Conservation (phyloP, 64 coral and sea anemone genomes). For the Dendronephthya gigantea region DNA sequence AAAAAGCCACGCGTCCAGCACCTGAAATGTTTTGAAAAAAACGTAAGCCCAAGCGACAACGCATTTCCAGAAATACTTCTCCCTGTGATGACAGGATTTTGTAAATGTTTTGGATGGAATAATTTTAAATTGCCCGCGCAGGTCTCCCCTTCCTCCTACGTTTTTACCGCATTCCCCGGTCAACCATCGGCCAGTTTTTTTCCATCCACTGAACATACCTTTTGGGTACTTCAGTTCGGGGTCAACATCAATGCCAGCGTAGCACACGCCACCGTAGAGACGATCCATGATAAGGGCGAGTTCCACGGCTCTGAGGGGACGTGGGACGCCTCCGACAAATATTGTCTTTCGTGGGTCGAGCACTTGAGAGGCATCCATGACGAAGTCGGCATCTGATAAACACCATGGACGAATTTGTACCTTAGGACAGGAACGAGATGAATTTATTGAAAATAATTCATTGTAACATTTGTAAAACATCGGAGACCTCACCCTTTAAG, state of each 20-base stretch:
- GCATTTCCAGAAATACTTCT: too few relatives aligned
- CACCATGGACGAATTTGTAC: slow-evolving; percentile 98
- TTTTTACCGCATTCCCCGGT: too few relatives aligned
- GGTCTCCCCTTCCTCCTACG: too few relatives aligned
- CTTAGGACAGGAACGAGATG: slow-evolving; percentile 41
- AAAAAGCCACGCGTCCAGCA: slow-evolving; percentile 91
- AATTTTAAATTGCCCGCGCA: too few relatives aligned
- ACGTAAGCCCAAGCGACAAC: too few relatives aligned
- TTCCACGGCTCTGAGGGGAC: slow-evolving; percentile 89
- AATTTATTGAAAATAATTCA: not conserved
- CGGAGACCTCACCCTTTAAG: too few relatives aligned
- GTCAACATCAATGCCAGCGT: slow-evolving; percentile 96
- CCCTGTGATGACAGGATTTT: too few relatives aligned
- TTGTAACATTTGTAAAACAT: too few relatives aligned
- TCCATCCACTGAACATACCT: slow-evolving; percentile 29
- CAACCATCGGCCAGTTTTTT: slow-evolving; percentile 1
- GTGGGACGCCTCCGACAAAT: slow-evolving; percentile 97
- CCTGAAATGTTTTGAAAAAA: slow-evolving; percentile 30
- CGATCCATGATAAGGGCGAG: slow-evolving; percentile 97
- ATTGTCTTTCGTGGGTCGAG: slow-evolving; percentile 92
- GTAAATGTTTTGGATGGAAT: too few relatives aligned
- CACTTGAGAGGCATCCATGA: slow-evolving; percentile 88
- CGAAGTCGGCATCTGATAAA: slow-evolving; percentile 89
- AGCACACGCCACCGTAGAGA: slow-evolving; percentile 96
- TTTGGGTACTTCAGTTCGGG: slow-evolving; percentile 98